phyloP scores from a whole-genome alignment of 2,797 vertebrate species.

The Scolopax bukidnonensis region DNA sequence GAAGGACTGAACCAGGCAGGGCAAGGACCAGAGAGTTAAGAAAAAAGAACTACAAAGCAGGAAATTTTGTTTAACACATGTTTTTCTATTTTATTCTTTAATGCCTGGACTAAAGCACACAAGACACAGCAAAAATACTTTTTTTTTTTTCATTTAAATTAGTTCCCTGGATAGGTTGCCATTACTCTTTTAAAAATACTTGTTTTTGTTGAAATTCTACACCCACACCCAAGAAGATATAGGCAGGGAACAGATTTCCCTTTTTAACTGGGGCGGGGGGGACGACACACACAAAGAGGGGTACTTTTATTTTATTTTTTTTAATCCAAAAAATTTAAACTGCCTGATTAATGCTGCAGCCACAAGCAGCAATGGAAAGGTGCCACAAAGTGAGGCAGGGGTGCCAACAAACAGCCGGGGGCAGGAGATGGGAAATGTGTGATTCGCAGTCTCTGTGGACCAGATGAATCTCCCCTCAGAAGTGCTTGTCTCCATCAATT shows the following conservation, averaged over 20 bases:
- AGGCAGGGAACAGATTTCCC: background rate
- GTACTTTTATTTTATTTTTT: background rate
- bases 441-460: background rate
- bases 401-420: background rate
- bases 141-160: background rate
- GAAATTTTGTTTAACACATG: background rate
- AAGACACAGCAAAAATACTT: background rate
- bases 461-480: slow-evolving; percentile 26
- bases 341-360: background rate
- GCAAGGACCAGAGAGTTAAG: background rate
- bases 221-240: background rate
- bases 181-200: background rate
- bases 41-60: background rate
- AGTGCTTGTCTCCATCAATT: slow-evolving; percentile 54
- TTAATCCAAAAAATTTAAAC: background rate
- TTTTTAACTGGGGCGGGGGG: background rate
- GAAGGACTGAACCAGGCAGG: background rate
- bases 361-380: background rate
- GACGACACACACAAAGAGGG: too few species aligned
- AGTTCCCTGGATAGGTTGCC: background rate
- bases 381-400: background rate
- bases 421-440: background rate
- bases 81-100: slow-evolving; percentile 5
- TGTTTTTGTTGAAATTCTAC: background rate
- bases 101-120: background rate